Evolutionary conservation across 1,140 invertebrate species (phyloP).

Genomic region (Anthonomus grandis): DNA sequence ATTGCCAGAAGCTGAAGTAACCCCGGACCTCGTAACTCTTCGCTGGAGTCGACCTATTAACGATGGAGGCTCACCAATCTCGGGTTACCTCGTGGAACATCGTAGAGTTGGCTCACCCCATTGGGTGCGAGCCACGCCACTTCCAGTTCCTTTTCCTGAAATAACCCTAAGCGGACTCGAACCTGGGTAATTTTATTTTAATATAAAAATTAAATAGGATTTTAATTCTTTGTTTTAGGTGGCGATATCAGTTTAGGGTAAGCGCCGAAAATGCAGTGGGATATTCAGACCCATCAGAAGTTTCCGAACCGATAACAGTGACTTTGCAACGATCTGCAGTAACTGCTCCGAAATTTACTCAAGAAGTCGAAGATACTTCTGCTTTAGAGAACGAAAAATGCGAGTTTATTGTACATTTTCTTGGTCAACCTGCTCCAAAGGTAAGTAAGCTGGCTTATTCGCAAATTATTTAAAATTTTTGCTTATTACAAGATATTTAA

Average conservation of each 20-base stretch:
- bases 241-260: constrained; percentile 85
- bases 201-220: neutral
- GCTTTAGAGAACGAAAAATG: constrained; percentile 77
- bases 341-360: constrained; percentile 64
- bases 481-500: too few relatives aligned
- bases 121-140: constrained; percentile 73
- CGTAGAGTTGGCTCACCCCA: constrained; percentile 69
- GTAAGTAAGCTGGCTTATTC: neutral
- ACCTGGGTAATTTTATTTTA: constrained; percentile 56
- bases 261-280: constrained; percentile 83
- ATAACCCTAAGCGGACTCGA: constrained; percentile 73
- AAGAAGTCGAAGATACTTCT: constrained; percentile 62
- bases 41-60: constrained; percentile 76
- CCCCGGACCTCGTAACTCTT: constrained; percentile 81
- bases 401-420: constrained; percentile 77
- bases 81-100: constrained; percentile 79
- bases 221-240: constrained; percentile 41
- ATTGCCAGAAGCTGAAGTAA: constrained; percentile 60
- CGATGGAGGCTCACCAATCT: constrained; percentile 87
- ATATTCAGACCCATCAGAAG: constrained; percentile 70
- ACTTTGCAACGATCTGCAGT: constrained; percentile 65
- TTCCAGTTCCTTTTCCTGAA: constrained; percentile 65
- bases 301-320: constrained; percentile 75
- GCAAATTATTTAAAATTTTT: neutral
- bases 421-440: constrained; percentile 78